Percentiles rank a stretch among this genome's conserved stretches.
Conservation (phyloP, 2,888 invertebrate species). For the Mythimna impura region DNA sequence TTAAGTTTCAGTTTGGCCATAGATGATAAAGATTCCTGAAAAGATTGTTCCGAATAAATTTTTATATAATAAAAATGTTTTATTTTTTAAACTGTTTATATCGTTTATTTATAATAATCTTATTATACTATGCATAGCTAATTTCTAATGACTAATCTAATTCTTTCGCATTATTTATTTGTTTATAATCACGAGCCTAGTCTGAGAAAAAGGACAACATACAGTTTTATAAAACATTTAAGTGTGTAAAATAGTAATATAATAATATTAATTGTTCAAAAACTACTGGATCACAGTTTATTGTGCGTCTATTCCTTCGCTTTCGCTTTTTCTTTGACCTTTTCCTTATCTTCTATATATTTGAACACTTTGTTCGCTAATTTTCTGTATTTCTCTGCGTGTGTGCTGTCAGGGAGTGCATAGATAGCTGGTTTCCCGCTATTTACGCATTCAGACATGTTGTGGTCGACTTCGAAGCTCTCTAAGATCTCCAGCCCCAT, state of each 20-base stretch:
- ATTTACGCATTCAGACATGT: constrained; percentile 93
- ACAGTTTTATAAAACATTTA: constrained; percentile 77
- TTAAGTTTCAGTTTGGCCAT: constrained; percentile 74
- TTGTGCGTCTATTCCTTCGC: constrained; percentile 73
- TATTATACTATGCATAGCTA: background rate
- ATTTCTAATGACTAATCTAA: constrained; percentile 28
- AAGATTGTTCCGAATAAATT: constrained; percentile 84
- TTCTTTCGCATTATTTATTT: constrained; percentile 29
- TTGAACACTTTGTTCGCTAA: constrained; percentile 87
- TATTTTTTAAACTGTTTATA: constrained; percentile 61
- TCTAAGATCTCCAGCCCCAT: constrained; percentile 92
- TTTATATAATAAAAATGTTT: constrained; percentile 76
- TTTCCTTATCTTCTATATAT: constrained; percentile 83
- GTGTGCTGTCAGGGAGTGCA: constrained; percentile 90
- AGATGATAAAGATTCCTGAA: constrained; percentile 75
- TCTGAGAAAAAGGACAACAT: constrained; percentile 54
- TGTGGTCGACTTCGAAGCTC: constrained; percentile 93
- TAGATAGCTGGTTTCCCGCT: constrained; percentile 94
- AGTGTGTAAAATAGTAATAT: constrained; percentile 69
- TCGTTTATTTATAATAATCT: constrained; percentile 20
- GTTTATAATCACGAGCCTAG: constrained; percentile 17
- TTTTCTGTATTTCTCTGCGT: constrained; percentile 86
- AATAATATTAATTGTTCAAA: constrained; percentile 40
- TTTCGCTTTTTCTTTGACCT: constrained; percentile 76
- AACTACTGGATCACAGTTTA: constrained; percentile 68